Evolutionary conservation across 1,140 invertebrate genomes (phyloP).

Genomic region (Saccostrea echinata): DNA sequence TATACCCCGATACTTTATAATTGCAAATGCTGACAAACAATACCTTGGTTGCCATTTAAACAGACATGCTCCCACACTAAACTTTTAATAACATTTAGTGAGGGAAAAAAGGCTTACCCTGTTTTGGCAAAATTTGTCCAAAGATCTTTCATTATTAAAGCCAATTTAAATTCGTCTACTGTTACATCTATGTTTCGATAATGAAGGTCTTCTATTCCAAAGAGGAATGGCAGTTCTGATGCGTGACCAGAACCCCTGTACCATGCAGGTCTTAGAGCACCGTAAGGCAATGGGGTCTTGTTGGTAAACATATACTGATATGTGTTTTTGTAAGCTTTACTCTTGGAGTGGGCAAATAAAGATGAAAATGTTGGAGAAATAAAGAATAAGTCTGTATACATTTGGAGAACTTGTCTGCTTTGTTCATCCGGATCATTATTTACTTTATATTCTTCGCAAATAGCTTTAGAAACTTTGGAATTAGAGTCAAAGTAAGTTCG

Average conservation of each 20-base stretch:
- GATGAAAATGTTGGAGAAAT: slow-evolving; percentile 30
- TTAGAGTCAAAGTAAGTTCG: slow-evolving; percentile 10
- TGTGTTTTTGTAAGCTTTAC: background rate
- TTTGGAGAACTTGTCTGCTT: slow-evolving; percentile 6
- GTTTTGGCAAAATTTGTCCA: slow-evolving; percentile 63
- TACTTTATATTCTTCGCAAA: slow-evolving; percentile 31
- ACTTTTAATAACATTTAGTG: too few relatives aligned
- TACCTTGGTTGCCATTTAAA: too few relatives aligned
- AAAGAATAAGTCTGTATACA: slow-evolving; percentile 44
- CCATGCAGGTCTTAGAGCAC: slow-evolving; percentile 36
- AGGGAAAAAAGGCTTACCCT: slow-evolving; percentile 46
- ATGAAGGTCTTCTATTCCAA: slow-evolving; percentile 36
- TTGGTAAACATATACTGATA: slow-evolving; percentile 82
- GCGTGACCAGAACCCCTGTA: slow-evolving; percentile 46
- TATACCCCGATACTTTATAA: too few relatives aligned
- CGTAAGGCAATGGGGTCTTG: background rate
- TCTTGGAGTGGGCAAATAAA: background rate
- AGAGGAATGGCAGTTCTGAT: slow-evolving; percentile 48
- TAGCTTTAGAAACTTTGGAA: background rate
- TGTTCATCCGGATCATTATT: slow-evolving; percentile 5
- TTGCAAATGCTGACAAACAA: too few relatives aligned
- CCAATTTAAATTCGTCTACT: slow-evolving; percentile 34
- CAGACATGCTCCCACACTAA: too few relatives aligned
- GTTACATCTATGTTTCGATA: background rate
- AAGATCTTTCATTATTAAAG: slow-evolving; percentile 46